A percentile compares a stretch with the other conserved stretches of the same genome.
Conservation (phyloP, 1,140 invertebrate species). For the Copidosoma floridanum region DNA sequence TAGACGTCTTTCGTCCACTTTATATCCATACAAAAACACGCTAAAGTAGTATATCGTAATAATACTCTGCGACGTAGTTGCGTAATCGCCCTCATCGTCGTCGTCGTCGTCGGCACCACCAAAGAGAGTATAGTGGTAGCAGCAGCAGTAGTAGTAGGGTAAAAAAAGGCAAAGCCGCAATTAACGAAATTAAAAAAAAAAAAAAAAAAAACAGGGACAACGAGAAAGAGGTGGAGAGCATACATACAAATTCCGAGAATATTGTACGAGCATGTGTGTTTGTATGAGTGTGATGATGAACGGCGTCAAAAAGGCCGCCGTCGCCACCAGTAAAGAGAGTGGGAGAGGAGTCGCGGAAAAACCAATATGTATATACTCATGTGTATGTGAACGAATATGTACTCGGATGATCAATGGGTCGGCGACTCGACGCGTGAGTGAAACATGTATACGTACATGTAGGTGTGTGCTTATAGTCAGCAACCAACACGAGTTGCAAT, state of each 20-base stretch:
- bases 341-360: slow-evolving; percentile 17
- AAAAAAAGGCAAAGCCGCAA: slow-evolving; percentile 5
- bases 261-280: not conserved
- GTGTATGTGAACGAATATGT: not conserved
- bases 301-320: slow-evolving; percentile 12
- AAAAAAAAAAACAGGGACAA: not conserved
- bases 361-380: not conserved
- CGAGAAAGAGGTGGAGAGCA: not conserved
- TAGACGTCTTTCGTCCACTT: no score
- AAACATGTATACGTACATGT: no score
- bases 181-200: slow-evolving; percentile 17
- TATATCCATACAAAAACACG: no score
- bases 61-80: no score
- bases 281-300: not conserved
- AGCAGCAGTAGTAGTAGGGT: no score
- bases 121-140: not conserved
- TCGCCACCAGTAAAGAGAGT: no score
- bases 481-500: slow-evolving; percentile 4
- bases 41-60: no score
- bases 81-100: no score
- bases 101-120: not conserved
- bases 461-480: no score
- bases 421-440: not conserved
- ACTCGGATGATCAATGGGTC: slow-evolving; percentile 10
- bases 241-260: not conserved